Evolutionary conservation across 2,797 vertebrate genomes (phyloP).

Genomic region (Orestias chungarensis): DNA sequence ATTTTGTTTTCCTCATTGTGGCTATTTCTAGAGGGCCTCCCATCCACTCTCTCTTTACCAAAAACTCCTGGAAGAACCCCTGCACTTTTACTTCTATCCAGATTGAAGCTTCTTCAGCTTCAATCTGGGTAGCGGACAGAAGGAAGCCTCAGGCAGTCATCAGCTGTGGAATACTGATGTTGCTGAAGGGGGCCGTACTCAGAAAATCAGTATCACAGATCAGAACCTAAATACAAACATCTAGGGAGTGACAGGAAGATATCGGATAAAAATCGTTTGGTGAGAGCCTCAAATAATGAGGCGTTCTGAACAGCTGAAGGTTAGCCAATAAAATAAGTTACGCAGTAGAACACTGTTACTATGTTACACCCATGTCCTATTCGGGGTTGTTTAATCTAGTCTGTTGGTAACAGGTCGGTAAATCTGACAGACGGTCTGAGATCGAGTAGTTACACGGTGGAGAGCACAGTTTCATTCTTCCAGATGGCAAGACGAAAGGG

Average conservation of each 20-base stretch:
- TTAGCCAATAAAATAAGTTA: conserved; percentile 24
- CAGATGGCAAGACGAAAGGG: conserved; percentile 62
- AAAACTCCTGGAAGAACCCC: neutral
- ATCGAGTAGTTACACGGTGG: conserved; percentile 47
- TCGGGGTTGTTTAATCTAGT: conserved; percentile 19
- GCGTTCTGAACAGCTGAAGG: conserved; percentile 13
- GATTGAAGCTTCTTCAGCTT: neutral
- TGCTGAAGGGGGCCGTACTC: conserved; percentile 25
- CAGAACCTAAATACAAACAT: conserved; percentile 6
- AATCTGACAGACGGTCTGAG: conserved; percentile 65
- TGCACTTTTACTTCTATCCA: neutral
- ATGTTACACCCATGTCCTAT: conserved; percentile 36
- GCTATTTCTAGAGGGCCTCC: neutral
- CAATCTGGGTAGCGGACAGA: conserved; percentile 11
- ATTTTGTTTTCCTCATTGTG: neutral
- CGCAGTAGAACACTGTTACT: conserved; percentile 12
- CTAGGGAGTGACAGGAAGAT: neutral
- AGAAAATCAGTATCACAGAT: conserved; percentile 12
- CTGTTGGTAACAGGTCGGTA: conserved; percentile 49
- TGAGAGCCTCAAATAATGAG: neutral
- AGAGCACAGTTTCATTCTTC: conserved; percentile 62
- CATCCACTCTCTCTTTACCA: neutral
- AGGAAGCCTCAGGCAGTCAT: conserved; percentile 25
- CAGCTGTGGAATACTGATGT: conserved; percentile 1
- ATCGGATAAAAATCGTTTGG: neutral